A percentile compares a stretch with the other conserved stretches of the same genome.
Evolutionary conservation across 2,888 invertebrate species (phyloP).

Genomic region (Epinotia demarniana): DNA sequence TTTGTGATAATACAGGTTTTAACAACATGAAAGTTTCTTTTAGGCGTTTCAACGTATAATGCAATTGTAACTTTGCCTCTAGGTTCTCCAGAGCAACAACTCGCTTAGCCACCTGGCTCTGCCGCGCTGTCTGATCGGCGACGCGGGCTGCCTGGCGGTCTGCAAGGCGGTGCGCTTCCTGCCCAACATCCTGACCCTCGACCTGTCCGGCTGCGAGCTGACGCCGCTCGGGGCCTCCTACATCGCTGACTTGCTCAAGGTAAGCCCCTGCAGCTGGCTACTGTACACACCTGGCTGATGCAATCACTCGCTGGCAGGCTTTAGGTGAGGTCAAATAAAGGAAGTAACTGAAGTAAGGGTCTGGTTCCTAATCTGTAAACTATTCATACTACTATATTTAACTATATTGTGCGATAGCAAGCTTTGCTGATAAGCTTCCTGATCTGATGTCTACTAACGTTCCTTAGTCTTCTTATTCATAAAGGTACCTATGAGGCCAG

Average conservation of each 20-base stretch:
- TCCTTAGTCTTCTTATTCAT: no score
- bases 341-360: no score
- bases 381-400: no score
- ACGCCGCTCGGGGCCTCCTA: conserved; percentile 86
- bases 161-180: conserved; percentile 88
- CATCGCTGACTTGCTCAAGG: conserved; percentile 88
- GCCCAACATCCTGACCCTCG: conserved; percentile 87
- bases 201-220: conserved; percentile 88
- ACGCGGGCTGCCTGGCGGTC: conserved; percentile 88
- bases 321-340: no score
- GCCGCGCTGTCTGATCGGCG: conserved; percentile 87
- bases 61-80: neutral
- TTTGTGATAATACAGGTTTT: no score
- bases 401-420: no score
- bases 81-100: conserved; percentile 86
- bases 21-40: no score
- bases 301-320: neutral
- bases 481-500: no score
- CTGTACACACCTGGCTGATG: neutral
- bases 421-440: no score
- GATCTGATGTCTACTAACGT: no score
- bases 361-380: no score
- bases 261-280: conserved; percentile 49
- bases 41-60: no score
- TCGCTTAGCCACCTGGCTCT: conserved; percentile 88